Conservation (phyloP, 2,888 invertebrate genomes). For the Oegoconia quadripuncta region DNA sequence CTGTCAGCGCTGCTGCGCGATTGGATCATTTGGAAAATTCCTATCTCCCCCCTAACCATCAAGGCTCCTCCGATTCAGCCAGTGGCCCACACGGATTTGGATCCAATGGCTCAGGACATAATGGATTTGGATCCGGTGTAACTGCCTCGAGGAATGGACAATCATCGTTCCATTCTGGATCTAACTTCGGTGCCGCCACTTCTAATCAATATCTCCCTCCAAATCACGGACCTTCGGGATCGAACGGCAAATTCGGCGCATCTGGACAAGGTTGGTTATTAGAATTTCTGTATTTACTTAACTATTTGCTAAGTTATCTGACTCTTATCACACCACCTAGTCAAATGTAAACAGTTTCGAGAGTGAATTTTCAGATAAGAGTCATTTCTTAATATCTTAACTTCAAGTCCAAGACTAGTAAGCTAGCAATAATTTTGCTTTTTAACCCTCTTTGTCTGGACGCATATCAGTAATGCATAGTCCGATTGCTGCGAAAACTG, state of each 20-base stretch:
- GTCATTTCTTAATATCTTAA: too few relatives aligned
- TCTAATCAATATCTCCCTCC: conserved; percentile 68
- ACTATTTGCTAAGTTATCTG: too few relatives aligned
- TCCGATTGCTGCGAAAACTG: too few relatives aligned
- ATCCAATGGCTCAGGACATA: conserved; percentile 14
- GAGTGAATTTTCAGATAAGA: too few relatives aligned
- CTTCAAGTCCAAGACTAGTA: too few relatives aligned
- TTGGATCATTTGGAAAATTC: conserved; percentile 62
- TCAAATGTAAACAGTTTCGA: too few relatives aligned
- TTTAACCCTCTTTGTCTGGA: too few relatives aligned
- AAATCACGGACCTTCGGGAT: conserved; percentile 42
- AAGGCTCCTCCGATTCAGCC: conserved; percentile 15
- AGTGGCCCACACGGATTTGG: conserved; percentile 4
- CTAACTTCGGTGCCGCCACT: conserved; percentile 33
- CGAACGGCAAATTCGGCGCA: conserved; percentile 18
- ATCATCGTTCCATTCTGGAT: conserved; percentile 3
- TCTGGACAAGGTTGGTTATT: conserved; percentile 9
- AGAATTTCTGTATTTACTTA: too few relatives aligned
- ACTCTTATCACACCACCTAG: too few relatives aligned
- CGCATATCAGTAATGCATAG: too few relatives aligned
- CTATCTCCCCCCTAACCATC: conserved; percentile 56
- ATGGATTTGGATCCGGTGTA: conserved; percentile 1
- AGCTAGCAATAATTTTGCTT: too few relatives aligned
- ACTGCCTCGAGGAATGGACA: not conserved
- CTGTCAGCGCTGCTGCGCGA: conserved; percentile 56